phyloP scores from a whole-genome alignment of 2,888 invertebrate species.

The Carabus problematicus region DNA sequence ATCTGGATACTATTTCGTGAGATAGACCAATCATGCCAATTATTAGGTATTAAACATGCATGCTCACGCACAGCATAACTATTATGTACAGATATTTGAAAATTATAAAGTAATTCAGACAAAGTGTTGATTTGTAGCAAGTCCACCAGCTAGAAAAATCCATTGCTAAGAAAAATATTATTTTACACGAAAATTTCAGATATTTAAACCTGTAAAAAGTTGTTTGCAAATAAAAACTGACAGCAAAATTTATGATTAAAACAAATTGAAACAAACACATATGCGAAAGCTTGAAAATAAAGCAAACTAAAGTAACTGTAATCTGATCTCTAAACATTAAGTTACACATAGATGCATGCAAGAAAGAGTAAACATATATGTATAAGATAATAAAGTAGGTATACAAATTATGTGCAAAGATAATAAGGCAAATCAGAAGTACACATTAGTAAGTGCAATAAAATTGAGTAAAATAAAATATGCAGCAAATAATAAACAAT shows the following conservation, averaged over 20 bases:
- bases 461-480: background rate
- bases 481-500: background rate
- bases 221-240: slow-evolving; percentile 23
- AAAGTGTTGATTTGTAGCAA: slow-evolving; percentile 39
- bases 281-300: slow-evolving; percentile 35
- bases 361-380: no score
- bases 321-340: background rate
- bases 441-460: background rate
- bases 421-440: background rate
- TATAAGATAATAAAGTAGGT: no score
- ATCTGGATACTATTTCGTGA: background rate
- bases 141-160: slow-evolving; percentile 40
- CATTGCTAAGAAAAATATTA: slow-evolving; percentile 40
- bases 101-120: slow-evolving; percentile 34
- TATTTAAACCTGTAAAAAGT: slow-evolving; percentile 38
- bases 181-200: slow-evolving; percentile 28
- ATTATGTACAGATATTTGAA: slow-evolving; percentile 19
- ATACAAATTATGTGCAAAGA: background rate
- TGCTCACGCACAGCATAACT: slow-evolving; percentile 33
- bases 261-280: slow-evolving; percentile 24
- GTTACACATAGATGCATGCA: no score
- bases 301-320: slow-evolving; percentile 18
- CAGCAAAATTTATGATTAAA: no score
- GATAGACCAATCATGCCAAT: slow-evolving; percentile 26
- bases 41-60: slow-evolving; percentile 28